Conservation (phyloP, 2,888 invertebrate species). For the Brachyptera putata region DNA sequence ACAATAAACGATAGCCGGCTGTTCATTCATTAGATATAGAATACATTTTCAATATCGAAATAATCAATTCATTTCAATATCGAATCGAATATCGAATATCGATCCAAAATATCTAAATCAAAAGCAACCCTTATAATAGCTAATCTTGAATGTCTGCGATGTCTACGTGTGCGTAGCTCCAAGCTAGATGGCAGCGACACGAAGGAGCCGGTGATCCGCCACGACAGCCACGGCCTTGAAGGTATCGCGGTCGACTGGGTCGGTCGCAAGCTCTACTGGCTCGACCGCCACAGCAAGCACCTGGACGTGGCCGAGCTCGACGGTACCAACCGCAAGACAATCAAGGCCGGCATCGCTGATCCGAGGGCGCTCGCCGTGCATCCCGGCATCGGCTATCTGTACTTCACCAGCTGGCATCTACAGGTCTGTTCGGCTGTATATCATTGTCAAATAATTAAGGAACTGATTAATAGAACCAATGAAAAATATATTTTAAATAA, state of each 20-base stretch:
- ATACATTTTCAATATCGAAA: too few species aligned
- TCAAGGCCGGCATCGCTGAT: constrained; percentile 85
- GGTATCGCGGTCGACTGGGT: constrained; percentile 97
- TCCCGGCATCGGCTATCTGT: constrained; percentile 89
- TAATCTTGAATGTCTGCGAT: too few species aligned
- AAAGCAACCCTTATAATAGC: too few species aligned
- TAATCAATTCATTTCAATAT: too few species aligned
- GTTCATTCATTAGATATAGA: too few species aligned
- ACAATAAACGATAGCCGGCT: too few species aligned
- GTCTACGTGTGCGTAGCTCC: constrained; percentile 2
- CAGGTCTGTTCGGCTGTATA: constrained; percentile 46
- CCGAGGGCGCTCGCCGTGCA: constrained; percentile 93
- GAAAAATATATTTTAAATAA: too few species aligned
- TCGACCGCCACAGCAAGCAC: constrained; percentile 92
- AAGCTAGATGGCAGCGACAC: constrained; percentile 12
- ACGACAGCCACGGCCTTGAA: constrained; percentile 95
- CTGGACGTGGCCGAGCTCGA: constrained; percentile 92
- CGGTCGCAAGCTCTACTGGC: constrained; percentile 92
- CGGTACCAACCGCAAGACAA: constrained; percentile 84
- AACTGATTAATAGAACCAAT: too few species aligned
- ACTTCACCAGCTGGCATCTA: constrained; percentile 94
- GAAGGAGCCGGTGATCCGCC: constrained; percentile 80
- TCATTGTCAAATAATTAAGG: too few species aligned
- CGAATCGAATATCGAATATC: too few species aligned
- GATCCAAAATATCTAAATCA: too few species aligned